A percentile compares a stretch with the other conserved stretches of the same genome.
These are phyloP conservation scores for Etia nguti DNA, from an alignment of 2,113 vertebrate species.

Conservation along the genomic window DNA sequence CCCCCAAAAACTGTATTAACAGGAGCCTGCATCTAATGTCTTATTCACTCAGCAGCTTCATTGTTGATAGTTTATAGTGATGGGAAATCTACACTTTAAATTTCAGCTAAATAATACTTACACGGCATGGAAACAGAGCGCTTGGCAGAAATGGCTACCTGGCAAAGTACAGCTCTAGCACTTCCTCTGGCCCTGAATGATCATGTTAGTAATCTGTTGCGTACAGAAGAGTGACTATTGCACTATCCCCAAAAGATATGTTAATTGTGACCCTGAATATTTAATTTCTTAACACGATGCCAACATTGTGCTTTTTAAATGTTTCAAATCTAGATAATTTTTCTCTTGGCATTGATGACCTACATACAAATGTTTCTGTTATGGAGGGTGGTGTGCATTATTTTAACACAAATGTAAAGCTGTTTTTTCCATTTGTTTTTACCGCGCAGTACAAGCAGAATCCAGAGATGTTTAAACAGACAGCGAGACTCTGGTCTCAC, in stretches of 20 bases:
- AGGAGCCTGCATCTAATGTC: background rate
- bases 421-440: background rate
- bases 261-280: background rate
- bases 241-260: background rate
- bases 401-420: background rate
- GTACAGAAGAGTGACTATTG: background rate
- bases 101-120: background rate
- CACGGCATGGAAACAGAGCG: background rate
- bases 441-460: conserved; percentile 94
- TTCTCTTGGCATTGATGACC: background rate
- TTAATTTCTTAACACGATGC: background rate
- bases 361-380: background rate
- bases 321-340: background rate
- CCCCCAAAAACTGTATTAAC: background rate
- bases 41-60: background rate
- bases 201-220: background rate
- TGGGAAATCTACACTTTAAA: background rate
- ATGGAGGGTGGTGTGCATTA: background rate
- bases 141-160: background rate
- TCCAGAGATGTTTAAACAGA: conserved; percentile 99
- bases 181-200: background rate
- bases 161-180: background rate
- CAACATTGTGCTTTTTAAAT: background rate
- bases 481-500: conserved; percentile 96
- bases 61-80: background rate